Percentiles rank a stretch among this genome's conserved stretches.
These are phyloP conservation scores for Zygothrica quintamaculata DNA, from an alignment of 2,888 invertebrate species.

Conservation along the genomic window DNA sequence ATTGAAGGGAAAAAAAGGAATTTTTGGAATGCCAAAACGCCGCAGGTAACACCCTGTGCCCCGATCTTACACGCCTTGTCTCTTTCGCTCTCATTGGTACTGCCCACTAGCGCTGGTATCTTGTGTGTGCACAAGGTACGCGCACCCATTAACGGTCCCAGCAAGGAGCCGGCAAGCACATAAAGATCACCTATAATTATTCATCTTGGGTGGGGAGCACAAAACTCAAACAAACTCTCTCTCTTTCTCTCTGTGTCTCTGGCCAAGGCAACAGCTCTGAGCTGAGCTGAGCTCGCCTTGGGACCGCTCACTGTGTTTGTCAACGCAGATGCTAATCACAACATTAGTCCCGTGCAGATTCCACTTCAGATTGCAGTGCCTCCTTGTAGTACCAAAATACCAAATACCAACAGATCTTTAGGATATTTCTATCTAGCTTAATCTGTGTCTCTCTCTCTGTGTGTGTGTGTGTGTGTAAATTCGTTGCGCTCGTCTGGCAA, in stretches of 20 bases:
- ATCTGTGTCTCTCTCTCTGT: no score
- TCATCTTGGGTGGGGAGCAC: slow-evolving; percentile 82
- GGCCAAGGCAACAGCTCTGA: slow-evolving; percentile 38
- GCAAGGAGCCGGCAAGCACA: slow-evolving; percentile 80
- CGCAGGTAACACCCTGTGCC: slow-evolving; percentile 75
- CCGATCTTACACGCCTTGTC: no score
- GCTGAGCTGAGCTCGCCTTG: slow-evolving; percentile 55
- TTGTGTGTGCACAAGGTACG: slow-evolving; percentile 65
- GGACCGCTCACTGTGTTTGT: slow-evolving; percentile 81
- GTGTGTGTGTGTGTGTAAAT: slow-evolving; percentile 24
- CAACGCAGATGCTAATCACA: slow-evolving; percentile 84
- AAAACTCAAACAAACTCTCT: no score
- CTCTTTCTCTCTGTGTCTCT: background rate
- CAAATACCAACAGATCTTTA: slow-evolving; percentile 1
- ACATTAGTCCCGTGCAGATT: slow-evolving; percentile 79
- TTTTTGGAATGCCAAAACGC: slow-evolving; percentile 82
- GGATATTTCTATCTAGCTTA: background rate
- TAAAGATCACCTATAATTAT: slow-evolving; percentile 84
- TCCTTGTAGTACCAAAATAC: slow-evolving; percentile 16
- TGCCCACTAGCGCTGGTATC: no score
- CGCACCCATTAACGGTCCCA: slow-evolving; percentile 82
- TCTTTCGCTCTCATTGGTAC: no score
- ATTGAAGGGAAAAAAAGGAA: slow-evolving; percentile 72
- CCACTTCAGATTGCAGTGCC: slow-evolving; percentile 65
- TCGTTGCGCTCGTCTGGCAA: slow-evolving; percentile 62